These are phyloP conservation scores for Actenoides hombroni DNA, from an alignment of 2,113 vertebrate genomes.

Conservation along the genomic window DNA sequence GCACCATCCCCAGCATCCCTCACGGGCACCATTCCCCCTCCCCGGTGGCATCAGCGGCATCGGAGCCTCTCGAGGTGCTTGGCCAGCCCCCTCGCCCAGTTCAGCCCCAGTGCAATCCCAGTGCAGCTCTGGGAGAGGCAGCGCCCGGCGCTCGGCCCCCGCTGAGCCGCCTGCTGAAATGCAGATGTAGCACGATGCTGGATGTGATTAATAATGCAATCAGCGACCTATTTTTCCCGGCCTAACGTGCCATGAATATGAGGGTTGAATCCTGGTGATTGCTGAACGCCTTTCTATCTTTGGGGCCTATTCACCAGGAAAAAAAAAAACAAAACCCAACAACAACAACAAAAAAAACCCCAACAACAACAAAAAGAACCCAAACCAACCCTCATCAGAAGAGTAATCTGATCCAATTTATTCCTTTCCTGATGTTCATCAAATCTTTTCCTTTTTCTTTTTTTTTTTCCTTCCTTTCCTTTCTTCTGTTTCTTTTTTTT, in stretches of 20 bases:
- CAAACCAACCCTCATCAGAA: slow-evolving; percentile 28
- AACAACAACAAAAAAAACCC: not conserved
- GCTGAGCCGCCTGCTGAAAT: not conserved
- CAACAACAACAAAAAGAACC: not conserved
- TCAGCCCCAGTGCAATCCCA: not conserved
- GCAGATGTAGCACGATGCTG: slow-evolving; percentile 33
- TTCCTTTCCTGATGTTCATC: slow-evolving; percentile 66
- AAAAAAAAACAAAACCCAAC: not conserved
- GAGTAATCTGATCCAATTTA: slow-evolving; percentile 65
- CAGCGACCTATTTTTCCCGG: slow-evolving; percentile 67
- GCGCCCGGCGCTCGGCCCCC: rapidly evolving
- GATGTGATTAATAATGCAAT: slow-evolving; percentile 70
- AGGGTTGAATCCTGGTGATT: slow-evolving; percentile 67
- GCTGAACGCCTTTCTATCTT: slow-evolving; percentile 63
- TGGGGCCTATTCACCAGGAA: slow-evolving; percentile 56
- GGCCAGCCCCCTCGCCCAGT: rapidly evolving
- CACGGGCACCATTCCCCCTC: not conserved
- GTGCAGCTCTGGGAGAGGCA: not conserved
- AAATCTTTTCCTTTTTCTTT: slow-evolving; percentile 59
- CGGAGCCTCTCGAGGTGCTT: too few relatives aligned
- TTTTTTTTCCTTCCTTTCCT: not conserved
- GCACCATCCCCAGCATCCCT: too few relatives aligned
- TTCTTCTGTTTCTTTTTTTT: not conserved
- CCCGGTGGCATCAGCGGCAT: too few relatives aligned
- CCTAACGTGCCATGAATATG: slow-evolving; percentile 50